Base-by-base conservation (phyloP, 2,888 invertebrate species). In the Acanthoscelides obtectus region DNA sequence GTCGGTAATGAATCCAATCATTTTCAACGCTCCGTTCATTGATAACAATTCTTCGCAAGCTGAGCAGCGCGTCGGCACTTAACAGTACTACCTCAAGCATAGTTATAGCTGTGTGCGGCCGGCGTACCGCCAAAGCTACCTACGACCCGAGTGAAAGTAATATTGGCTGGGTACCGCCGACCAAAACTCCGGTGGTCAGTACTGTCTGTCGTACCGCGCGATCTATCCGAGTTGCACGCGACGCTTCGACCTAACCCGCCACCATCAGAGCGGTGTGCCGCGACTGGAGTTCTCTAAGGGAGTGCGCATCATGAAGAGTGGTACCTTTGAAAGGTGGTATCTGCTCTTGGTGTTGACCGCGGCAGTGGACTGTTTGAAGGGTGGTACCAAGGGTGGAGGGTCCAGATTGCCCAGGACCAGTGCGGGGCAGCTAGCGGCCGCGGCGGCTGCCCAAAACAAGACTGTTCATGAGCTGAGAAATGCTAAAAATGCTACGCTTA, bases 371-470 rank as follows among this genome's bases (percentile, higher is more conserved):
- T 22, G 21, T 17, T 76, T 76, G 72, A 80, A 76, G 72, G 75
- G 71, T 68, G 77, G 77, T 71, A 76, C 72, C 64, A 68, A 71
- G 68, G 79, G 77, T 69, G 77, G 78, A 82, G 83, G 89, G 79
- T 84, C 88, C 76, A 86, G 89, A 67, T 83, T 89, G 74, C 89
- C 90, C 70, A 86, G 90, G 75, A 87, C 90, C 77, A 88, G 90
- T 81, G 88, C 90, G 77, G 89, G 86, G 77, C 88, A 89, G 80
- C 82, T 88, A 76, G 86, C 86, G 25, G 85, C 85, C 5, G 83
- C 83, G 20, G 85, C 84, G 20, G 84, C 84, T 66, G 84, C 84
- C 4, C 84, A 84, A 75, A 86, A 86, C 74, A 84, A 84, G 75
- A 85, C 85, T 22, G 79, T 81, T 64, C 74, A 81, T 22, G 82